These are phyloP conservation scores for Drosophila albomicans DNA, from an alignment of 1,140 invertebrate genomes.

Conservation along the genomic window DNA sequence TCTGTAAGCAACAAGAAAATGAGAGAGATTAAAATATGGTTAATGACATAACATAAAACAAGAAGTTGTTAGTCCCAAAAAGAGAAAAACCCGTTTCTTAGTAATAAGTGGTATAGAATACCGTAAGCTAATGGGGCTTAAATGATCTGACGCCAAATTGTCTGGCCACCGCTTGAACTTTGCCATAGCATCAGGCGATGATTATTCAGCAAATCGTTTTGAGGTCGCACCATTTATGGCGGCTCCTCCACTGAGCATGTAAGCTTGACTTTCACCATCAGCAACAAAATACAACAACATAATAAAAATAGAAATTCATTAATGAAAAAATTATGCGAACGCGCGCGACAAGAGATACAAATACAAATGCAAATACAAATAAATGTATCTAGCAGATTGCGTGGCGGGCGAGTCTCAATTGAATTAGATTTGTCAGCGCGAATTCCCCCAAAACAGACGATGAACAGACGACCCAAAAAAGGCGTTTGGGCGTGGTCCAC, in stretches of 20 bases:
- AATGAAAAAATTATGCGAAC: conserved; percentile 34
- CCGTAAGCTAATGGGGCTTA: conserved; percentile 13
- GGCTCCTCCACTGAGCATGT: neutral
- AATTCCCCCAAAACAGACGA: neutral
- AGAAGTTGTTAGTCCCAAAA: neutral
- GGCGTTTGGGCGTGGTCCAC: conserved; percentile 43
- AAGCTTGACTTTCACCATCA: conserved; percentile 34
- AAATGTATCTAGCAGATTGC: conserved; percentile 40
- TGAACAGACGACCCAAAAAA: neutral
- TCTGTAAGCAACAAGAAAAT: conserved; percentile 52
- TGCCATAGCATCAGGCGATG: conserved; percentile 41
- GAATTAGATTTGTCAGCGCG: conserved; percentile 5
- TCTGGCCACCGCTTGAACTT: conserved; percentile 39
- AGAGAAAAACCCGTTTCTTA: conserved; percentile 3
- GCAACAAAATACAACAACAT: conserved; percentile 6
- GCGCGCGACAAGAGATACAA: conserved; percentile 15
- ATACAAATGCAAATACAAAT: conserved; percentile 35
- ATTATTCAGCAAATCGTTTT: conserved; percentile 20
- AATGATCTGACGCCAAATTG: conserved; percentile 31
- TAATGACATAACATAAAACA: conserved; percentile 6
- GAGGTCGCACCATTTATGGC: conserved; percentile 29
- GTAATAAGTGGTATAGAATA: neutral
- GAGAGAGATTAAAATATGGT: conserved; percentile 23
- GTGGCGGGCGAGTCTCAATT: conserved; percentile 4
- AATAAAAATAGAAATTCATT: conserved; percentile 44